These are phyloP conservation scores for Galleria mellonella DNA, from an alignment of 1,140 invertebrate species.

Conservation along the genomic window DNA sequence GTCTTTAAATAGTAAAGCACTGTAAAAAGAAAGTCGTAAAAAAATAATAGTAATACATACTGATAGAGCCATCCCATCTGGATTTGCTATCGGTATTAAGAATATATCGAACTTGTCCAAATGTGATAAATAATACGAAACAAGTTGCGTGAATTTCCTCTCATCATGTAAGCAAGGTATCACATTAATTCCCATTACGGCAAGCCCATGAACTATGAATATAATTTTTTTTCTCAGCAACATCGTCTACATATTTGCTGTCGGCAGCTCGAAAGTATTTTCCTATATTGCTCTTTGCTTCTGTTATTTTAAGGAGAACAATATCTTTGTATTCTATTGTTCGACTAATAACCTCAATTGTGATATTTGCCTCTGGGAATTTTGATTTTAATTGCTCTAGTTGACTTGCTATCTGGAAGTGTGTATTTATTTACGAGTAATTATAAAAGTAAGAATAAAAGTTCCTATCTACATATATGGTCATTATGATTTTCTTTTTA, in stretches of 20 bases:
- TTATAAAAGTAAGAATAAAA: not conserved
- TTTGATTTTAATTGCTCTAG: not conserved
- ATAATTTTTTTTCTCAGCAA: constrained; percentile 49
- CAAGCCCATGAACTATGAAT: constrained; percentile 53
- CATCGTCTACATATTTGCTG: constrained; percentile 33
- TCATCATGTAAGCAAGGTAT: constrained; percentile 13
- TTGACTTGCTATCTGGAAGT: too few relatives aligned
- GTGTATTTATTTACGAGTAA: too few relatives aligned
- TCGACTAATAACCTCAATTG: constrained; percentile 33
- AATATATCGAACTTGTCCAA: constrained; percentile 58
- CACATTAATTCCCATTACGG: constrained; percentile 24
- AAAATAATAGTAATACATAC: constrained; percentile 8
- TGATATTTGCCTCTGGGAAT: constrained; percentile 29
- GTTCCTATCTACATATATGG: not conserved
- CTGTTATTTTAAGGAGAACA: constrained; percentile 35
- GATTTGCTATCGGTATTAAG: constrained; percentile 53
- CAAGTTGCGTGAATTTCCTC: constrained; percentile 13
- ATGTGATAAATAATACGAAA: constrained; percentile 38
- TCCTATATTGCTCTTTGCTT: constrained; percentile 6
- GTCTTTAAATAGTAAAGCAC: too few relatives aligned
- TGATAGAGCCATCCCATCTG: constrained; percentile 29
- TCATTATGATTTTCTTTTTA: too few relatives aligned
- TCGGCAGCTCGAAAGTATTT: constrained; percentile 27
- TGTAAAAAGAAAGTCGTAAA: too few relatives aligned
- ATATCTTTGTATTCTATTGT: constrained; percentile 53